Evolutionary conservation across 2,113 vertebrate genomes (phyloP).

Genomic region (Chamaetylas fuelleborni): DNA sequence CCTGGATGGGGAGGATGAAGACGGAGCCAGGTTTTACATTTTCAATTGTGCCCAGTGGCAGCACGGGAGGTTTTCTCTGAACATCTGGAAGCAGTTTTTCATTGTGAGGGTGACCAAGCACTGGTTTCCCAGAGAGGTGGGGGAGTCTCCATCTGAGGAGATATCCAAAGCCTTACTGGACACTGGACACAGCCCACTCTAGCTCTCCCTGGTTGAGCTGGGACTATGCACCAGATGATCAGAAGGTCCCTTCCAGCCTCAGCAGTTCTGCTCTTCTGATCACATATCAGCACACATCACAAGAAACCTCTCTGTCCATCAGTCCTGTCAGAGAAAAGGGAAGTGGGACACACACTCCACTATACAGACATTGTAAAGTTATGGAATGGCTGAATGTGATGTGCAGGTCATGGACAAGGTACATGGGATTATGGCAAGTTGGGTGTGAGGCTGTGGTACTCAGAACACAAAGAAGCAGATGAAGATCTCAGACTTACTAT

Average conservation of each 20-base stretch:
- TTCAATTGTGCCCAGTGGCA: background rate
- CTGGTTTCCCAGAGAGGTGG: background rate
- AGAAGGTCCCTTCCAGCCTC: background rate
- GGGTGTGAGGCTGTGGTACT: background rate
- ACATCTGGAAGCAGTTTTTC: background rate
- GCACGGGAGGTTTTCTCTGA: background rate
- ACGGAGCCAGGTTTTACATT: background rate
- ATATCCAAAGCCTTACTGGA: background rate
- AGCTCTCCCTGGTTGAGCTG: background rate
- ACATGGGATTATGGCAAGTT: rapidly evolving
- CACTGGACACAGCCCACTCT: background rate
- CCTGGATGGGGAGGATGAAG: background rate
- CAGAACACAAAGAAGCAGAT: background rate
- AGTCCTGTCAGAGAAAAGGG: background rate
- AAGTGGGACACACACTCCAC: rapidly evolving
- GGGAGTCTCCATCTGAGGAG: background rate
- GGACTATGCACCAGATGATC: background rate
- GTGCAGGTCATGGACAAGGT: background rate
- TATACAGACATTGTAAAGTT: background rate
- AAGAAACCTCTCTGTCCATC: background rate
- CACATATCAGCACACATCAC: background rate
- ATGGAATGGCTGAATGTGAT: background rate
- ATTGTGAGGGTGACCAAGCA: background rate
- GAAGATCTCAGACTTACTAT: background rate
- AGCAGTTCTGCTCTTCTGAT: background rate